Evolutionary conservation across 2,888 invertebrate genomes (phyloP).

Genomic region (Platynereis dumerilii): DNA sequence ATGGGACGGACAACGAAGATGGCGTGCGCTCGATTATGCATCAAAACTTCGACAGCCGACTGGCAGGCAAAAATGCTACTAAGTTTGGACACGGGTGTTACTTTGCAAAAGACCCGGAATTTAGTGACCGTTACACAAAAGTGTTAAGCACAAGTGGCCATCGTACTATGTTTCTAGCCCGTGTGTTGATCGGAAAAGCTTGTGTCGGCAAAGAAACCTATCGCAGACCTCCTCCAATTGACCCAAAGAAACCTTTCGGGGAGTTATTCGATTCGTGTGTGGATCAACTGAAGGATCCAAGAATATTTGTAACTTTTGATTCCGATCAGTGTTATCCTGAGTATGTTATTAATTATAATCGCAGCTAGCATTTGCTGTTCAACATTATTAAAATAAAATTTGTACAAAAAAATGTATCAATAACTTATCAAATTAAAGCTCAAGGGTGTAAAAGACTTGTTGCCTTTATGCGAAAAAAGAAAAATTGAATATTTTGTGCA

Average conservation of each 20-base stretch:
- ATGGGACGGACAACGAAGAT: slow-evolving; percentile 41
- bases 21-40: slow-evolving; percentile 44
- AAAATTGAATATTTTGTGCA: too few species aligned
- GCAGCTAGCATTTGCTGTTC: too few species aligned
- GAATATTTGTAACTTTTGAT: slow-evolving; percentile 46
- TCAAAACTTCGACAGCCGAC: slow-evolving; percentile 52
- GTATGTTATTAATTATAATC: slow-evolving; percentile 39
- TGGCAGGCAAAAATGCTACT: slow-evolving; percentile 46
- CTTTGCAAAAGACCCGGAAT: slow-evolving; percentile 42
- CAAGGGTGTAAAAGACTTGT: too few species aligned
- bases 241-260: slow-evolving; percentile 46
- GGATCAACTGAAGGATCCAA: slow-evolving; percentile 38
- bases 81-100: slow-evolving; percentile 50
- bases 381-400: too few species aligned
- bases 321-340: slow-evolving; percentile 47
- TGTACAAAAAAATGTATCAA: too few species aligned
- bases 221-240: slow-evolving; percentile 41
- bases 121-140: slow-evolving; percentile 29
- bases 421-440: too few species aligned
- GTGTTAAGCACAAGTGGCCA: too few species aligned
- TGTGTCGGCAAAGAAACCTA: slow-evolving; percentile 35
- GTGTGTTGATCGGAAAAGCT: slow-evolving; percentile 45
- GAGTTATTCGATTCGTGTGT: slow-evolving; percentile 52
- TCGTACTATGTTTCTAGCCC: slow-evolving; percentile 42
- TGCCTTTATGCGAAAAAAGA: too few species aligned